These are phyloP conservation scores for Chloropsis cyanopogon DNA, from an alignment of 2,113 vertebrate genomes.

Conservation along the genomic window DNA sequence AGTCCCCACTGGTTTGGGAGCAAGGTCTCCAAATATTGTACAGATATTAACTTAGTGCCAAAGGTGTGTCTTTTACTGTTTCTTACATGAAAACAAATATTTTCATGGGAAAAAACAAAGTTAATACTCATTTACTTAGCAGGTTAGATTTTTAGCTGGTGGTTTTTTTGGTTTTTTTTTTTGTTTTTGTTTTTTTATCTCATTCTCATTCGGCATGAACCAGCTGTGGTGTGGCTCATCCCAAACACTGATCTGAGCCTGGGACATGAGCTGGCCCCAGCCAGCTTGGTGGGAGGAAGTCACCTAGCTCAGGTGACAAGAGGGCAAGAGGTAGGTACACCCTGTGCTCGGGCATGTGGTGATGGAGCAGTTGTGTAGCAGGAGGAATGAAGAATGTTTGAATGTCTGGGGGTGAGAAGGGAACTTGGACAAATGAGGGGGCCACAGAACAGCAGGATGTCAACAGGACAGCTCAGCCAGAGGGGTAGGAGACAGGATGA, in stretches of 20 bases:
- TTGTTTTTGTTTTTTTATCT: no score
- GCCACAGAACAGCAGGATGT: background rate
- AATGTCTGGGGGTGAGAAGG: background rate
- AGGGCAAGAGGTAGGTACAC: background rate
- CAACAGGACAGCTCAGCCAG: background rate
- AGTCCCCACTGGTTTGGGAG: background rate
- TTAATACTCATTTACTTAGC: background rate
- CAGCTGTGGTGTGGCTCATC: background rate
- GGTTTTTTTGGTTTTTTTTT: no score
- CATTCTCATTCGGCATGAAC: background rate
- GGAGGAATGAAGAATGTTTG: background rate
- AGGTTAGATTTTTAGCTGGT: background rate
- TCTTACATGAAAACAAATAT: background rate
- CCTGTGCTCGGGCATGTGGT: background rate
- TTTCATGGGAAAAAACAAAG: background rate
- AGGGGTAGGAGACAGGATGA: background rate
- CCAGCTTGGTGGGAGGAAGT: background rate
- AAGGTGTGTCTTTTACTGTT: background rate
- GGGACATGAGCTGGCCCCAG: background rate
- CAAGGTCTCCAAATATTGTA: background rate
- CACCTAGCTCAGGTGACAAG: background rate
- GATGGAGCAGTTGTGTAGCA: background rate
- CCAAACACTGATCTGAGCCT: background rate
- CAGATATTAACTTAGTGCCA: background rate
- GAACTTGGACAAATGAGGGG: fast-evolving